phyloP scores from a whole-genome alignment of 2,113 vertebrate genomes.

The Phycodurus eques region DNA sequence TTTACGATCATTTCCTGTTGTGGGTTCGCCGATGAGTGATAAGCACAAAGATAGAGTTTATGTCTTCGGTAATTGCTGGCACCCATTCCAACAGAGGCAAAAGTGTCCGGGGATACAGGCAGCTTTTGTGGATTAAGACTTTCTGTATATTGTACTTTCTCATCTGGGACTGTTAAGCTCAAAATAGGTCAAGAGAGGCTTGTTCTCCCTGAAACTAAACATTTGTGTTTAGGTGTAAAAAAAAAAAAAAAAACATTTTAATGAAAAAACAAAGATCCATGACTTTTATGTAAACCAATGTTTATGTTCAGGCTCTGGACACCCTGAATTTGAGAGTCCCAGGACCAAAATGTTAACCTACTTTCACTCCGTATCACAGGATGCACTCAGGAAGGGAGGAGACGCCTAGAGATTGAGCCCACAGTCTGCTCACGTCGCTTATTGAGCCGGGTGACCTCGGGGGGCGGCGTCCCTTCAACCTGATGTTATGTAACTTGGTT shows the following conservation, averaged over 20 bases:
- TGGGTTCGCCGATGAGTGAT: conserved; percentile 54
- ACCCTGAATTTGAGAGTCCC: conserved; percentile 9
- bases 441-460: conserved; percentile 50
- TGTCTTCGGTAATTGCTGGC: conserved; percentile 15
- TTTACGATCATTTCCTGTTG: conserved; percentile 68
- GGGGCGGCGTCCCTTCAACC: conserved; percentile 32
- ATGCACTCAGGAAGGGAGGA: conserved; percentile 52
- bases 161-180: conserved; percentile 2
- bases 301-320: not conserved
- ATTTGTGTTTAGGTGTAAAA: not conserved
- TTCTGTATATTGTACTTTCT: conserved; percentile 20
- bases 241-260: not conserved
- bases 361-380: conserved; percentile 51
- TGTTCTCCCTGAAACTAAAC: not conserved
- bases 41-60: conserved; percentile 62
- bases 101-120: not conserved
- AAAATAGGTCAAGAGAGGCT: conserved; percentile 7
- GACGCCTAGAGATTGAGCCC: conserved; percentile 27
- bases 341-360: conserved; percentile 29
- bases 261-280: not conserved
- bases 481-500: conserved; percentile 49
- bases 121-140: conserved; percentile 18
- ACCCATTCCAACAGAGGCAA: conserved; percentile 22
- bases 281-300: not conserved
- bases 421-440: conserved; percentile 37